Evolutionary conservation across 2,888 invertebrate genomes (phyloP), one percentile per base, ranked within the genome.

Genomic region (Zeuzera pyrina): DNA sequence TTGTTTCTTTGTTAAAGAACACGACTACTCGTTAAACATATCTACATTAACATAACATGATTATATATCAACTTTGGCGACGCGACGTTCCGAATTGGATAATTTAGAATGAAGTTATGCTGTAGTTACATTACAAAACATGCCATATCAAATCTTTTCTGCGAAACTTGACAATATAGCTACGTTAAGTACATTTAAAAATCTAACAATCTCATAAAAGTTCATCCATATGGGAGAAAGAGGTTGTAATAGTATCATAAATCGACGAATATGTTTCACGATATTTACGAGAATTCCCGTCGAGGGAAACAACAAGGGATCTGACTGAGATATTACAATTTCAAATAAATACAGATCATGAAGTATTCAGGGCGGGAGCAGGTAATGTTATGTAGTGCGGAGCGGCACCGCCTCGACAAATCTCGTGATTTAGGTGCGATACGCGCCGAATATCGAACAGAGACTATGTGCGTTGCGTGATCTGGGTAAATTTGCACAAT

Each of bases 341-440:
- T 73, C 71, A 79, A 78, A 79, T 77, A 79, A 81, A 81, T 77
- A 79, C 70, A 68, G 65, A 69, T 61, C 74, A 81, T 77, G 76
- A 78, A 77, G 77, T 79, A 81, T 83, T 81, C 76, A 81, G 66
- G 67, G 58, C 69, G 70, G 65, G 70, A 70, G 57, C 67, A 77
- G 72, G 78, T 77, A 74, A 76, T 68, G 73, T 74, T 78, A 74
- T 74, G 69, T 72, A 78, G 76, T 70, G 70, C 55, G 65, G 63
- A 58, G 58, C 66, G 63, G 63, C 64, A 62, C 64, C 65, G 69
- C 63, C 66, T 76, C 77, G 77, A 78, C 78, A 81, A 81, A 83
- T 81, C 77, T 78, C 71, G 72, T 78, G 81, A 83, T 79, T 83
- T 81, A 79, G 71, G 68, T 65, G 68, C 73, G 68, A 74, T 72